Conservation (phyloP, 2,888 invertebrate genomes). For the Pollenia griseotomentosa region DNA sequence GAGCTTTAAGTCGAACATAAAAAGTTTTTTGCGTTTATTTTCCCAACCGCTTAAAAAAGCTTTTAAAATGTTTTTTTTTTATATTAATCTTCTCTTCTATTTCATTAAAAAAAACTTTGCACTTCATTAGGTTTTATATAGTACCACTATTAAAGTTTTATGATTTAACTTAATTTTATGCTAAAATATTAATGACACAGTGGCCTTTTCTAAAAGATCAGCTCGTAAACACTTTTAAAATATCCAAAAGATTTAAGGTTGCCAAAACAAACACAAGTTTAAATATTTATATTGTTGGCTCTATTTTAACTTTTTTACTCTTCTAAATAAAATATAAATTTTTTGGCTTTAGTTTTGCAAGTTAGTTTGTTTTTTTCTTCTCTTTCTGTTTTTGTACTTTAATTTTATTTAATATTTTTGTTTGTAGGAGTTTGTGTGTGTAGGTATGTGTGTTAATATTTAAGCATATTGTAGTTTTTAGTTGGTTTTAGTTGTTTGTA, state of each 20-base stretch:
- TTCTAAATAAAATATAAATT: conserved; percentile 12
- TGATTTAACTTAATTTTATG: conserved; percentile 18
- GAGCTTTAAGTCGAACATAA: too few relatives aligned
- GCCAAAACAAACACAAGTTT: conserved; percentile 14
- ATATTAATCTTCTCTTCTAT: too few relatives aligned
- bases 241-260: conserved; percentile 30
- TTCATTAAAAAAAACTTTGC: not conserved
- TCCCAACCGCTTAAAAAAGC: too few relatives aligned
- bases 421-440: not conserved
- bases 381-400: not conserved
- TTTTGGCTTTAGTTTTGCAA: conserved; percentile 46
- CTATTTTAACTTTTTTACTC: not conserved
- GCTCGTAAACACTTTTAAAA: conserved; percentile 17
- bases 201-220: not conserved
- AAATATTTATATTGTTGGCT: conserved; percentile 36
- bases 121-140: not conserved
- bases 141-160: conserved; percentile 2
- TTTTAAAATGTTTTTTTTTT: too few relatives aligned
- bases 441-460: conserved; percentile 6
- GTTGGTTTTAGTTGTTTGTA: conserved; percentile 35
- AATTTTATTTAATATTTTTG: conserved; percentile 42
- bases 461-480: conserved; percentile 1
- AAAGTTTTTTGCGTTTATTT: too few relatives aligned
- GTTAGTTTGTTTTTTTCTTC: conserved; percentile 8
- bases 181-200: not conserved